phyloP scores from a whole-genome alignment of 2,113 vertebrate species.

The Semicossyphus pulcher region DNA sequence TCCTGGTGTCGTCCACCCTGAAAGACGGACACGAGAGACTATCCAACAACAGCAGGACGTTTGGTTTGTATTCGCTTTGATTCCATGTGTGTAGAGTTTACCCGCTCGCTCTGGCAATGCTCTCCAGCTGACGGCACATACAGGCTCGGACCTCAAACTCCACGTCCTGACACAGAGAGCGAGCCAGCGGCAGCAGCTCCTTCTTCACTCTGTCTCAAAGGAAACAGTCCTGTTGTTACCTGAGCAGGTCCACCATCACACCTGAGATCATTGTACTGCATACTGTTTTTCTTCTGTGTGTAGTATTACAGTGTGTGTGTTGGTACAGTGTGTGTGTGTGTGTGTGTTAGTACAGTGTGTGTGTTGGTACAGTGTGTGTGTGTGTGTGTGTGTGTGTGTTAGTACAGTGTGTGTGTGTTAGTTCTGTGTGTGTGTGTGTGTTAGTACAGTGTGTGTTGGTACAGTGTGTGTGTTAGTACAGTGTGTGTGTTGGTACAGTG shows the following conservation, averaged over 20 bases:
- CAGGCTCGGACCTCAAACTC: conserved; percentile 94
- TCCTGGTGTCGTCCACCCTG: conserved; percentile 91
- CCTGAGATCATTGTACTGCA: not conserved
- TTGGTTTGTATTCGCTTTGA: not conserved
- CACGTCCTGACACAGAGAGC: conserved; percentile 91
- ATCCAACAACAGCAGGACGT: not conserved
- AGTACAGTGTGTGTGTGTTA: too few relatives aligned
- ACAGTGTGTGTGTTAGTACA: too few relatives aligned
- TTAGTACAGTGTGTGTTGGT: too few relatives aligned
- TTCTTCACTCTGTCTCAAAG: conserved; percentile 87
- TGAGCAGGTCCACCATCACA: not conserved
- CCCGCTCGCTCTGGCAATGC: conserved; percentile 91
- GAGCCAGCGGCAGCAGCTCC: conserved; percentile 92
- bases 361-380: too few relatives aligned
- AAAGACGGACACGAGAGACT: not conserved
- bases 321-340: too few relatives aligned
- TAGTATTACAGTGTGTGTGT: too few relatives aligned
- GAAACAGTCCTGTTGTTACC: not conserved
- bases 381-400: too few relatives aligned
- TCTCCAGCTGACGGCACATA: conserved; percentile 94
- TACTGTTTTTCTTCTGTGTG: too few relatives aligned
- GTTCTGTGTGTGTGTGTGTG: too few relatives aligned
- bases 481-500: too few relatives aligned
- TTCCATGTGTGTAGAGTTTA: conserved; percentile 70
- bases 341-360: too few relatives aligned